These are phyloP conservation scores for Sesia bembeciformis DNA, from an alignment of 2,888 invertebrate genomes.

Conservation along the genomic window DNA sequence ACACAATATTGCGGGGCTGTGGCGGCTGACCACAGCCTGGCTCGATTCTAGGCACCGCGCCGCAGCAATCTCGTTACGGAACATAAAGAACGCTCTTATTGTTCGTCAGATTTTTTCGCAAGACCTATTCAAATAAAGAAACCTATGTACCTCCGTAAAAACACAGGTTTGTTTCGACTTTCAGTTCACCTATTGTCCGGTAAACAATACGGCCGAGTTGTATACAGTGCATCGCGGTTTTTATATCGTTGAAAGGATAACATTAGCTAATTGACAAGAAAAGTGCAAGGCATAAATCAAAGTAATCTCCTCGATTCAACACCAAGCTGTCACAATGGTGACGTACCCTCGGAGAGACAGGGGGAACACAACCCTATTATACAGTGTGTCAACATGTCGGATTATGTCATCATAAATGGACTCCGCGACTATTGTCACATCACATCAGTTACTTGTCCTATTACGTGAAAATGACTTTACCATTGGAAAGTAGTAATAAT, in stretches of 20 bases:
- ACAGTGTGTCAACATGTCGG: conserved; percentile 37
- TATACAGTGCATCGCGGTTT: background rate
- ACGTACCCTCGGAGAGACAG: conserved; percentile 10
- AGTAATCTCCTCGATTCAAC: conserved; percentile 9
- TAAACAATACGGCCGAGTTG: conserved; percentile 8
- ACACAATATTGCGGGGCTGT: conserved; percentile 49
- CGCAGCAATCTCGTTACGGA: conserved; percentile 60
- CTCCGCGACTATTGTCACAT: background rate
- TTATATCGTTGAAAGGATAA: conserved; percentile 5
- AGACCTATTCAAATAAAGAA: conserved; percentile 47
- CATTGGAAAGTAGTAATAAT: background rate
- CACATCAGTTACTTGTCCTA: background rate
- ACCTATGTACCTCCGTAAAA: conserved; percentile 23
- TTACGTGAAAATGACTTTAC: background rate
- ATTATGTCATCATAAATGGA: conserved; percentile 20
- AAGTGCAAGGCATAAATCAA: conserved; percentile 10
- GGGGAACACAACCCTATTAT: conserved; percentile 26
- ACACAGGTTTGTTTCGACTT: conserved; percentile 10
- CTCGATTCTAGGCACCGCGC: conserved; percentile 52
- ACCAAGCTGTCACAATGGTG: conserved; percentile 14
- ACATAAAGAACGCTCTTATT: conserved; percentile 58
- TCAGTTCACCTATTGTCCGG: conserved; percentile 8
- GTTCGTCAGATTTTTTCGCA: conserved; percentile 50
- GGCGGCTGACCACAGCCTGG: conserved; percentile 49
- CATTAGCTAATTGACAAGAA: conserved; percentile 16